Base-by-base conservation (phyloP, 2,888 invertebrate species). In the Diplolepis rosae region DNA sequence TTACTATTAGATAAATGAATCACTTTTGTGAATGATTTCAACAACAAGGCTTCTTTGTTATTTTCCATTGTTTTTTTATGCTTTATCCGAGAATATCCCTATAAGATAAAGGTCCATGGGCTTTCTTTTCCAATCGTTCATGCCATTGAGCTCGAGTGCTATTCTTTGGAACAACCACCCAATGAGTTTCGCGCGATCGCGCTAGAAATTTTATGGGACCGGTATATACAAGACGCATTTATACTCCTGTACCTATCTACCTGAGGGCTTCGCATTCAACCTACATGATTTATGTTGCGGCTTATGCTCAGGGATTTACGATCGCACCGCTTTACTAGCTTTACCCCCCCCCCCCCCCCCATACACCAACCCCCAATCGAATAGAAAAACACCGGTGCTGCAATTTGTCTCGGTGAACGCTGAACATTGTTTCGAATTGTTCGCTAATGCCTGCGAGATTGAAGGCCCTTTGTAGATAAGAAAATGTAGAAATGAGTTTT, bases 241-340 rank as follows among this genome's bases (percentile, higher is more conserved):
- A 61, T 61, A 61, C 61, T 61, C 61, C 39, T 61, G 61, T 61
- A 39, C 35, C 32, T 35, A 35, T 56, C 35, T 32, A 22, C 22
- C 71, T 74, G 54, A 69, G 61, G 77, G 72, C 73, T 70, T 74
- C 39, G 65, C 68, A 56, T 61, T 48, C 39, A 70, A 67, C 70
- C 52, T 39, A 22, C 65, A 68, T 77, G 75, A 77, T 77, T 77
- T 77, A 77, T 69, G 68, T 52, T 50, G 68, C 52, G 35, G 45
- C 71, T 70, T 70, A 35, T 71, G 71, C 65, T 61, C 50, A 39
- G 52, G 68, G 68, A 71, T 71, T 71, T 71, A 71, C 68, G 71
- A 71, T 71, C 65, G 51, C 45, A 51, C 7, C 51, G 54, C 51
- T 65, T 18, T 51, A 50, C 50, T 35, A 48, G 7, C 30, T 28